A percentile compares a stretch with the other conserved stretches of the same genome.
Evolutionary conservation across 37 sponge, comb jelly and placozoan genomes (phyloP).

Genomic region (Agelas oroides): DNA sequence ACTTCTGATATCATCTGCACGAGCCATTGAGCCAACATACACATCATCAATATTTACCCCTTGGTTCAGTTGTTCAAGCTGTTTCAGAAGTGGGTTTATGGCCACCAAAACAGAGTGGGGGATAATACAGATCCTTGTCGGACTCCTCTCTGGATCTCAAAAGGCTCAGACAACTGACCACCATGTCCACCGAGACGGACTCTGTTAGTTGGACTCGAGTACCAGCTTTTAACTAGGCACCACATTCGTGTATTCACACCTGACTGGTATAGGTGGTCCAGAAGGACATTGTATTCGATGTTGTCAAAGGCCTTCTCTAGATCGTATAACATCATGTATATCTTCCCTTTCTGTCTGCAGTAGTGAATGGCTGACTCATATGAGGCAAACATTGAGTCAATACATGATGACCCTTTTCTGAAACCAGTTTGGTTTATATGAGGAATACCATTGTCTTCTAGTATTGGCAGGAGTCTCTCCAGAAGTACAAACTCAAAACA

Average conservation of each 20-base stretch:
- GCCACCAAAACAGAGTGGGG: constrained; percentile 4
- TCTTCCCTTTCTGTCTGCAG: too few relatives aligned
- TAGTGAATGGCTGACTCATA: too few relatives aligned
- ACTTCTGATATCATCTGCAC: constrained; percentile 29
- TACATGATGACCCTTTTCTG: too few relatives aligned
- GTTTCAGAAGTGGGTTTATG: constrained; percentile 18
- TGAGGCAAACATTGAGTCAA: too few relatives aligned
- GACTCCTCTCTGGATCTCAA: constrained; percentile 4
- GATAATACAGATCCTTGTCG: constrained; percentile 22
- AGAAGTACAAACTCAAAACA: not conserved
- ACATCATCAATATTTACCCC: not conserved
- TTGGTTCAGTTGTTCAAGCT: not conserved
- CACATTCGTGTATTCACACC: constrained; percentile 15
- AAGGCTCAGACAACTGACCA: not conserved
- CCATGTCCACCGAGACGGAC: not conserved
- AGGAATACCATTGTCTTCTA: too few relatives aligned
- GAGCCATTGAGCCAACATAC: constrained; percentile 10
- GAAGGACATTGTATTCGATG: not conserved
- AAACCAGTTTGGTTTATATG: too few relatives aligned
- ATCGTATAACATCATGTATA: too few relatives aligned
- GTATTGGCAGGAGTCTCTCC: too few relatives aligned
- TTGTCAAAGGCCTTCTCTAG: constrained; percentile 31
- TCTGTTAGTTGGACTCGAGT: not conserved
- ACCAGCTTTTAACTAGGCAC: constrained; percentile 16
- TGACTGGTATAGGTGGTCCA: not conserved